Evolutionary conservation across 2,888 invertebrate species (phyloP).

Genomic region (Lydus trimaculatus): DNA sequence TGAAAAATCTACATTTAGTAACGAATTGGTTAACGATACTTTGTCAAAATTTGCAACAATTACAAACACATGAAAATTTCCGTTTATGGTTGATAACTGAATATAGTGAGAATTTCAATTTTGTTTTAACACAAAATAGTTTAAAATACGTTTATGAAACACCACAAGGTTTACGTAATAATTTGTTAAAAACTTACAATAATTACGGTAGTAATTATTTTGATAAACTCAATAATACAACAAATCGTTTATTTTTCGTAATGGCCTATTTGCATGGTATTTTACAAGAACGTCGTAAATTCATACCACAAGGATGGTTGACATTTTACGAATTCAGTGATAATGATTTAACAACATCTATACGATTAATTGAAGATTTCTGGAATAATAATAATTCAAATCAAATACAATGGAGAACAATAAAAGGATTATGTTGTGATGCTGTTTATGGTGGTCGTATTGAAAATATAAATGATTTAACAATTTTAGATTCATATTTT

Average conservation of each 20-base stretch:
- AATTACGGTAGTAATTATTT: conserved; percentile 67
- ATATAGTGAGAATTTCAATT: conserved; percentile 77
- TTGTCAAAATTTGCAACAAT: conserved; percentile 69
- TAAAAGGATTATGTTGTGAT: conserved; percentile 78
- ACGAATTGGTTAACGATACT: conserved; percentile 74
- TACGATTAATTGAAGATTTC: conserved; percentile 65
- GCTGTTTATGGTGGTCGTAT: conserved; percentile 88
- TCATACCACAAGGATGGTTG: conserved; percentile 92
- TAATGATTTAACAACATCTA: conserved; percentile 79
- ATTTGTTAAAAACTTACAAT: conserved; percentile 76
- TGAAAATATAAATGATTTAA: conserved; percentile 77
- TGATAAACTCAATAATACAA: conserved; percentile 50
- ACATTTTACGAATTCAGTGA: conserved; percentile 89
- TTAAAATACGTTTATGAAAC: conserved; percentile 84
- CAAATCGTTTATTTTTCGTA: conserved; percentile 70
- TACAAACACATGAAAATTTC: conserved; percentile 63
- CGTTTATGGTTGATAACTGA: conserved; percentile 88
- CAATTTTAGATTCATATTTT: conserved; percentile 73
- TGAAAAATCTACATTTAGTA: conserved; percentile 83
- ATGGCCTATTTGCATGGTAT: conserved; percentile 90
- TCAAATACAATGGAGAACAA: conserved; percentile 72
- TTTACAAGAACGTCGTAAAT: conserved; percentile 89
- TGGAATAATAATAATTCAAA: conserved; percentile 55
- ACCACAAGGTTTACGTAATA: conserved; percentile 86
- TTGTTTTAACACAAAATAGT: conserved; percentile 77